These are phyloP conservation scores for Myodes glareolus DNA, from an alignment of 2,113 vertebrate species.

Conservation along the genomic window DNA sequence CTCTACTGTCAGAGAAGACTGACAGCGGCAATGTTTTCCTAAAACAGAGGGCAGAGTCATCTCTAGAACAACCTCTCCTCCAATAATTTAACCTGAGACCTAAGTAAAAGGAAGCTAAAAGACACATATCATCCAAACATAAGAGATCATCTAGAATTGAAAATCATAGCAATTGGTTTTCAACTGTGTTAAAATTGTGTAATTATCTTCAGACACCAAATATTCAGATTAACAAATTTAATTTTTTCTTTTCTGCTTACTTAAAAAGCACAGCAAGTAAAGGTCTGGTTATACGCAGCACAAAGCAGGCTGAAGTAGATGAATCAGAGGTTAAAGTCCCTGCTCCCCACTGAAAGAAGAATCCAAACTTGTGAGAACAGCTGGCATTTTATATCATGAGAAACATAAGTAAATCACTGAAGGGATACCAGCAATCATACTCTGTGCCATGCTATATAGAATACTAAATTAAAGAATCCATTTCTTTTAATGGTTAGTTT, in stretches of 20 bases:
- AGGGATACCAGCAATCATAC: neutral
- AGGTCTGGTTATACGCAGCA: neutral
- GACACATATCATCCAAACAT: neutral
- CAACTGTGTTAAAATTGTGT: neutral
- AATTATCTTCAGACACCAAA: neutral
- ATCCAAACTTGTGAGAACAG: neutral
- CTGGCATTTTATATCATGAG: neutral
- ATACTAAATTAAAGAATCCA: constrained; percentile 9
- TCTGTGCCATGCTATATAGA: neutral
- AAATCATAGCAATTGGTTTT: constrained; percentile 25
- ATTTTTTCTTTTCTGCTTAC: neutral
- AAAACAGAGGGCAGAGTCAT: neutral
- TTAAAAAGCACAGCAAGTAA: neutral
- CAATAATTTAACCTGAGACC: neutral
- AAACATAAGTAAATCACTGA: neutral
- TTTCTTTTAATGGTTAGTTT: neutral
- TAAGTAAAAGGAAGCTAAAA: neutral
- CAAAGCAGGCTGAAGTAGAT: neutral
- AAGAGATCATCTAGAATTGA: neutral
- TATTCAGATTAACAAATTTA: constrained; percentile 6
- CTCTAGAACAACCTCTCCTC: neutral
- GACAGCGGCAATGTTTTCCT: neutral
- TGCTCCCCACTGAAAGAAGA: neutral
- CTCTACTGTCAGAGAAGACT: neutral
- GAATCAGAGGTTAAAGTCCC: neutral